Percentiles rank a stretch among this genome's conserved stretches.
phyloP scores from a whole-genome alignment of 2,888 invertebrate genomes.

The Drosophila longiperda region DNA sequence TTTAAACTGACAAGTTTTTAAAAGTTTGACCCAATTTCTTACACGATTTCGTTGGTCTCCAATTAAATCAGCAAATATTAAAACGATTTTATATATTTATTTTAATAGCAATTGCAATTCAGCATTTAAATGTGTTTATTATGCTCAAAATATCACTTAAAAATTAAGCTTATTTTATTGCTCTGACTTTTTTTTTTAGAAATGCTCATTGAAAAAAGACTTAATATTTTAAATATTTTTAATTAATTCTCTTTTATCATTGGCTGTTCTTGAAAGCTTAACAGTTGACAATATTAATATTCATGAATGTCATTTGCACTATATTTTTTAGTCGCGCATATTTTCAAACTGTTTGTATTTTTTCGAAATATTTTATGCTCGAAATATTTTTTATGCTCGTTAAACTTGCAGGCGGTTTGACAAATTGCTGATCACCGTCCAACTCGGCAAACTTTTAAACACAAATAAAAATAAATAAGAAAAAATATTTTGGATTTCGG shows the following conservation, averaged over 20 bases:
- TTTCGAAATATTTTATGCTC: constrained; percentile 1
- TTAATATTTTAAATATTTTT: background rate
- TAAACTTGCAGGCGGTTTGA: constrained; percentile 25
- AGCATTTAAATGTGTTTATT: background rate
- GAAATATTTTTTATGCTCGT: background rate
- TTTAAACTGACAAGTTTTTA: constrained; percentile 4
- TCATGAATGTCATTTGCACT: background rate
- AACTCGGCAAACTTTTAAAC: constrained; percentile 51
- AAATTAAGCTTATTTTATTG: background rate
- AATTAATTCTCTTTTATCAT: background rate
- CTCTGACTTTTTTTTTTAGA: background rate
- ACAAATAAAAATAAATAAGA: constrained; percentile 21
- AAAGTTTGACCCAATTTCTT: constrained; percentile 21
- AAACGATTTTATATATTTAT: no score
- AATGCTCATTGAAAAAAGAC: background rate
- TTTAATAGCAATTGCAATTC: background rate
- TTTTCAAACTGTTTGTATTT: constrained; percentile 15
- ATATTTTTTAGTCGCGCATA: background rate
- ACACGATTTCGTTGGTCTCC: constrained; percentile 6
- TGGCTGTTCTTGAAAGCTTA: background rate
- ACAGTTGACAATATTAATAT: background rate
- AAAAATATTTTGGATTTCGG: background rate
- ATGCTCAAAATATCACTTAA: background rate
- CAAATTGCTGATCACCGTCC: constrained; percentile 39
- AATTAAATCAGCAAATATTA: constrained; percentile 15